phyloP scores from a whole-genome alignment of 2,113 vertebrate species.

The Bos taurus region ARS-UCD2.0 NC_037344.1:26759501-26760000 shows the following conservation, averaged over 20 bases:
- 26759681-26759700: not conserved
- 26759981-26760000: not conserved
- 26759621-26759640: not conserved
- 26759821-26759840: not conserved
- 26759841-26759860: not conserved
- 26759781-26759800: not conserved
- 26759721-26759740: not conserved
- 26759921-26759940: not conserved
- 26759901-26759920: not conserved
- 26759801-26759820: not conserved
- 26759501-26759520: not conserved
- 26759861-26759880: not conserved
- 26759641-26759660: not conserved
- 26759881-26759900: too few relatives aligned
- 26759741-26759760: not conserved
- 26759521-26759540: not conserved
- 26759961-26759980: not conserved
- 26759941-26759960: not conserved
- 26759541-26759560: not conserved
- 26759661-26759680: not conserved
- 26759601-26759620: not conserved
- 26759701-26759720: not conserved
- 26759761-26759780: not conserved
- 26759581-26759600: not conserved
- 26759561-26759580: not conserved